phyloP scores from a whole-genome alignment of 2,113 vertebrate genomes.

The Bothrops jararaca region DNA sequence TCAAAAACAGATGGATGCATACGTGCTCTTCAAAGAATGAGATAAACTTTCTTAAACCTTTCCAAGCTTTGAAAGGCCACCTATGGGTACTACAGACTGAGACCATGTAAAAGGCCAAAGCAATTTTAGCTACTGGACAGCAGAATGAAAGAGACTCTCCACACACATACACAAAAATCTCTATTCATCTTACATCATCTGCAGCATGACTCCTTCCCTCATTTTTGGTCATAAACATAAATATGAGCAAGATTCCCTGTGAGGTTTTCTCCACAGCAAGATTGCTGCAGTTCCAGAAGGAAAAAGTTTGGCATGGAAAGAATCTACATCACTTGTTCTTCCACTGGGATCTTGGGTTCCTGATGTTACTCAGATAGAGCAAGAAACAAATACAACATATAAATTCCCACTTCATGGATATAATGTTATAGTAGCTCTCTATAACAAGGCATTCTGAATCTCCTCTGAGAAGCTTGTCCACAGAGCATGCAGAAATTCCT shows the following conservation, averaged over 20 bases:
- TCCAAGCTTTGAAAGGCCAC: background rate
- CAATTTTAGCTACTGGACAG: background rate
- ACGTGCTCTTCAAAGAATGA: background rate
- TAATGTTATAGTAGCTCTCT: background rate
- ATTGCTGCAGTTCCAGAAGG: background rate
- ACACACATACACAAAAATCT: background rate
- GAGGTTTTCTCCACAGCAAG: background rate
- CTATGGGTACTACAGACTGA: background rate
- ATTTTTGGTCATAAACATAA: background rate
- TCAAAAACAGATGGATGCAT: background rate
- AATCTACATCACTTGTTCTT: background rate
- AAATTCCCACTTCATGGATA: background rate
- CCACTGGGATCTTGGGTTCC: background rate
- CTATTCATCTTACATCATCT: background rate
- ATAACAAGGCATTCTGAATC: background rate
- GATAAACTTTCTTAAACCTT: background rate
- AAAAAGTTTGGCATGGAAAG: background rate
- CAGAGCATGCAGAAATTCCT: background rate
- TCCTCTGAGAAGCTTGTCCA: background rate
- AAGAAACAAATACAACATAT: background rate
- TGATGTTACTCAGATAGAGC: background rate
- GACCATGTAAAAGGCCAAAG: background rate
- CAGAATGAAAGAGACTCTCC: background rate
- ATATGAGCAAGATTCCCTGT: background rate
- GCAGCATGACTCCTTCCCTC: background rate